A percentile compares a stretch with the other conserved stretches of the same genome.
Conservation (phyloP, 2,797 vertebrate species). For the Xyrichtys novacula region DNA sequence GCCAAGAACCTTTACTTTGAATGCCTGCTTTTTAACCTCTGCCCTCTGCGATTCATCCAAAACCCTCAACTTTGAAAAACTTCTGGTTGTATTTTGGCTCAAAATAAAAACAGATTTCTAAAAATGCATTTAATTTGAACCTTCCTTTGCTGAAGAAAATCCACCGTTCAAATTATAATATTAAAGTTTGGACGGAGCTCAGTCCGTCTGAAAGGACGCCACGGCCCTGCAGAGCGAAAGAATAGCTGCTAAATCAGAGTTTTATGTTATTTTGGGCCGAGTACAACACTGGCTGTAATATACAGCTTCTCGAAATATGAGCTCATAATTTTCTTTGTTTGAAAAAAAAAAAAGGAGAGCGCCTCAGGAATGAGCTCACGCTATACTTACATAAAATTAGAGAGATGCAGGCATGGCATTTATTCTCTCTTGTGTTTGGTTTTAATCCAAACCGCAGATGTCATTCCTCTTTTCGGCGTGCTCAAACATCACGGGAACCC, state of each 20-base stretch:
- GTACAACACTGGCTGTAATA: slow-evolving; percentile 64
- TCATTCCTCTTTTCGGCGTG: slow-evolving; percentile 55
- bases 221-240: slow-evolving; percentile 31
- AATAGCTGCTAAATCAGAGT: slow-evolving; percentile 45
- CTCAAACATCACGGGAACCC: slow-evolving; percentile 49
- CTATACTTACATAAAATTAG: slow-evolving; percentile 83
- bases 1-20: slow-evolving; percentile 24
- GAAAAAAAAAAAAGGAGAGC: slow-evolving; percentile 49
- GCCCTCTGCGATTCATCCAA: slow-evolving; percentile 1
- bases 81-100: slow-evolving; percentile 4
- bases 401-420: slow-evolving; percentile 77
- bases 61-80: not conserved
- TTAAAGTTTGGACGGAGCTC: slow-evolving; percentile 25
- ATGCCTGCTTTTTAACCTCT: slow-evolving; percentile 3
- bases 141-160: slow-evolving; percentile 15
- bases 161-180: slow-evolving; percentile 37
- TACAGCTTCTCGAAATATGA: slow-evolving; percentile 72
- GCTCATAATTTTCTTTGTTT: slow-evolving; percentile 79
- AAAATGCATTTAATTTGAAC: slow-evolving; percentile 40
- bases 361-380: slow-evolving; percentile 79
- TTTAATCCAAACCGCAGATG: slow-evolving; percentile 69
- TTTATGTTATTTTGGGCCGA: slow-evolving; percentile 61
- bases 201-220: slow-evolving; percentile 19
- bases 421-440: slow-evolving; percentile 70
- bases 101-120: slow-evolving; percentile 25